These are phyloP conservation scores for Dusona sp. DNA, from an alignment of 2,888 invertebrate genomes.

Conservation along the genomic window DNA sequence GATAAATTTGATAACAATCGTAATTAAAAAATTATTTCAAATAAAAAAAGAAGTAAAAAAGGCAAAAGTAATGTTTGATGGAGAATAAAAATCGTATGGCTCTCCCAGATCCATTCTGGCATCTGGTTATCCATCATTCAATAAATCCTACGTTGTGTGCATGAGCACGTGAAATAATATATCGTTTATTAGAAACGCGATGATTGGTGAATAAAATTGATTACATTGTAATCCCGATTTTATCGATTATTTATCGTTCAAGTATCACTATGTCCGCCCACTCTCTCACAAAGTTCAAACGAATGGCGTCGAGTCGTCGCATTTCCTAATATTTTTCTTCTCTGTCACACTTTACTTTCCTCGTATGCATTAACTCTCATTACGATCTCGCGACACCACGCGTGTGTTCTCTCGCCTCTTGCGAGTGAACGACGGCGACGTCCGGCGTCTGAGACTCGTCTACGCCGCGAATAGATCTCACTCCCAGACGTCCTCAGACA, in stretches of 20 bases:
- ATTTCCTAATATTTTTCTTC: slow-evolving; percentile 5
- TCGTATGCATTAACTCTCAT: slow-evolving; percentile 57
- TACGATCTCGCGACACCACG: slow-evolving; percentile 45
- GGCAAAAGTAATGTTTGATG: not conserved
- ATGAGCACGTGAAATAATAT: not conserved
- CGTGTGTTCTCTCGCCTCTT: slow-evolving; percentile 4
- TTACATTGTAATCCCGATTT: not conserved
- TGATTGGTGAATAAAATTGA: not conserved
- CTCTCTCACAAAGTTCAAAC: not conserved
- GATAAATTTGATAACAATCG: not conserved
- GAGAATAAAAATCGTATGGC: not conserved
- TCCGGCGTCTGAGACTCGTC: slow-evolving; percentile 74
- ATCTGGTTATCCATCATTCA: not conserved
- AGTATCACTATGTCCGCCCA: not conserved
- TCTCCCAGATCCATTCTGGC: not conserved
- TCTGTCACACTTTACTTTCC: not conserved
- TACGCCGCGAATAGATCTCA: slow-evolving; percentile 75
- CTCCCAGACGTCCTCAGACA: slow-evolving; percentile 47
- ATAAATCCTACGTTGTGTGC: not conserved
- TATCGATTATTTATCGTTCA: not conserved
- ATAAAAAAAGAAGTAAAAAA: not conserved
- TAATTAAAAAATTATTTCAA: too few species aligned
- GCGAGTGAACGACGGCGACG: slow-evolving; percentile 40
- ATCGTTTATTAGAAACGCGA: not conserved
- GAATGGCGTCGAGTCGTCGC: slow-evolving; percentile 12